Evolutionary conservation across 2,888 invertebrate species (phyloP), one percentile per base, ranked within the genome.

Genomic region (Pyrocoelia pectoralis): DNA sequence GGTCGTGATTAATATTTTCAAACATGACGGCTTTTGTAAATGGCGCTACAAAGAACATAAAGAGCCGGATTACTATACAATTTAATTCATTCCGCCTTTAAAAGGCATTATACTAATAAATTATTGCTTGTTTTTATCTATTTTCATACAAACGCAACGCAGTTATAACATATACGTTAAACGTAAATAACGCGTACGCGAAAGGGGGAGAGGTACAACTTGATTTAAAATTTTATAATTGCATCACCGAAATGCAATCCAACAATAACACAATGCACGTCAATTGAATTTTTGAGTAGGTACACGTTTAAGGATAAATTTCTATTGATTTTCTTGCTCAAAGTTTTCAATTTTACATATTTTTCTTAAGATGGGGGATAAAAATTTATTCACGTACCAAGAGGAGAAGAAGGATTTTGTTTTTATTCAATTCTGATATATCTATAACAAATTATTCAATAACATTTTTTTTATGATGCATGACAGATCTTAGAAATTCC

Each of bases 1-100:
- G 68, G 70, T 70, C 63, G 72, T 74, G 75, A 75, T 75, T 75
- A 75, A 74, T 74, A 74, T 72, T 74, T 74, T 75, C 73, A 70
- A 69, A 71, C 71, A 61, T 71, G 70, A 72, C 72, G 72, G 72
- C 71, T 68, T 73, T 74, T 74, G 71, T 72, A 71, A 69, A 70
- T 70, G 71, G 67, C 70, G 70, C 65, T 69, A 67, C 68, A 67
- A 67, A 67, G 66, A 69, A 68, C 68, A 73, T 70, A 73, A 73
- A 73, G 71, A 68, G 69, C 67, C 68, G 70, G 71, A 73, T 73
- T 74, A 73, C 72, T 73, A 73, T 74, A 71, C 72, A 69, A 72
- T 74, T 74, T 73, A 73, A 73, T 73, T 72, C 68, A 68, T 70
- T 67, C 66, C 70, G 69, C 73, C 70, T 70, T 71, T 71, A 70